Conservation (phyloP, 2,797 vertebrate genomes). For the Sebastes wilsoni region DNA sequence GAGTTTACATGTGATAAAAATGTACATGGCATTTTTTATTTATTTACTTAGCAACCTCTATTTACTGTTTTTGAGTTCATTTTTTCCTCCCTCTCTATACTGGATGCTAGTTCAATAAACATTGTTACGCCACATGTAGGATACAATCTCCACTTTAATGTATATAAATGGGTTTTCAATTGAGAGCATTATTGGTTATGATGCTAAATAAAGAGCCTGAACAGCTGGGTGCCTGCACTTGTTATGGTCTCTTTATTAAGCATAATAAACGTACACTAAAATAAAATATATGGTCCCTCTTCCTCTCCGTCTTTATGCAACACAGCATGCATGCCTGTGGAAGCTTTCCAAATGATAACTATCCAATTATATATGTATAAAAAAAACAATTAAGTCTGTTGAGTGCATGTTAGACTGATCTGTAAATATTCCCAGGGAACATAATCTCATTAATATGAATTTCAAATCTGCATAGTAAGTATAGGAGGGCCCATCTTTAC, state of each 20-base stretch:
- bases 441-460: not conserved
- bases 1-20: constrained; percentile 66
- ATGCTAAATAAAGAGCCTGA: constrained; percentile 29
- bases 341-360: not conserved
- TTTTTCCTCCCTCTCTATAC: constrained; percentile 45
- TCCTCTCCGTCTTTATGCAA: not conserved
- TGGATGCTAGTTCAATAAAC: constrained; percentile 69
- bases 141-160: constrained; percentile 43
- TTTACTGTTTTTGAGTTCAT: constrained; percentile 58
- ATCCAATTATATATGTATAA: not conserved
- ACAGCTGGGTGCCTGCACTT: constrained; percentile 37
- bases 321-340: not conserved
- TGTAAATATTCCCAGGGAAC: not conserved
- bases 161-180: constrained; percentile 51
- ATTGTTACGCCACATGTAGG: constrained; percentile 23
- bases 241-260: not conserved
- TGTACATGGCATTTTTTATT: constrained; percentile 59
- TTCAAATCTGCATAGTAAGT: not conserved
- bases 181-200: constrained; percentile 22
- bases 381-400: not conserved
- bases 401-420: not conserved
- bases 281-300: not conserved
- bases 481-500: not conserved
- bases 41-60: constrained; percentile 68
- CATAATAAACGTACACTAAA: constrained; percentile 43